phyloP scores from a whole-genome alignment of 1,140 invertebrate genomes.

The Drosophila sp. region DNA sequence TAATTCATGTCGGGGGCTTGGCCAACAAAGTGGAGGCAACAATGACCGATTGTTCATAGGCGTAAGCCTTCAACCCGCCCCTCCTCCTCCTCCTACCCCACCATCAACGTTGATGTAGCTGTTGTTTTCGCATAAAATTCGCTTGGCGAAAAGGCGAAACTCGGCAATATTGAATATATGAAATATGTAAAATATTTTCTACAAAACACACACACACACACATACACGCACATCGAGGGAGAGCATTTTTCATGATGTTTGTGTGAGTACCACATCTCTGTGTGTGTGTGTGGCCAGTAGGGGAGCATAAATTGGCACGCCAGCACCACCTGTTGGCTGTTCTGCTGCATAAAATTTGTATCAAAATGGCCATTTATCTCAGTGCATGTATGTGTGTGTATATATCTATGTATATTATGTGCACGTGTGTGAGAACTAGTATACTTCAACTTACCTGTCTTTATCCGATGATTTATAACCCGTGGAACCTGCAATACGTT shows the following conservation, averaged over 20 bases:
- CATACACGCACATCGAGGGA: conserved; percentile 17
- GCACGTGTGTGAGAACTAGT: conserved; percentile 44
- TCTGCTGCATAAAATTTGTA: conserved; percentile 66
- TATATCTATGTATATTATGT: neutral
- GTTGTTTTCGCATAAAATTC: conserved; percentile 29
- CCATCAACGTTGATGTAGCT: neutral
- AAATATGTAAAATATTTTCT: conserved; percentile 71
- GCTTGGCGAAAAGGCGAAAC: conserved; percentile 27
- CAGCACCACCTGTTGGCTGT: conserved; percentile 73
- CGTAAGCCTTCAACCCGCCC: neutral
- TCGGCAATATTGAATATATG: conserved; percentile 77
- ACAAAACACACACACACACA: conserved; percentile 33
- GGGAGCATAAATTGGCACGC: conserved; percentile 73
- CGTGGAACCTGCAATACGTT: conserved; percentile 71
- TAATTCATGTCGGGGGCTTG: conserved; percentile 57
- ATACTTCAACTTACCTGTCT: conserved; percentile 82
- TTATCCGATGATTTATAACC: conserved; percentile 83
- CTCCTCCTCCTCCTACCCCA: neutral
- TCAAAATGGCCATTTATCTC: conserved; percentile 71
- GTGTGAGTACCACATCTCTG: conserved; percentile 1
- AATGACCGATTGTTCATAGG: conserved; percentile 56
- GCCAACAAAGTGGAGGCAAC: conserved; percentile 30
- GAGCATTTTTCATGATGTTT: conserved; percentile 58
- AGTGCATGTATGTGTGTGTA: conserved; percentile 20
- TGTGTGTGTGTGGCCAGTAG: conserved; percentile 46